Evolutionary conservation across 1,140 invertebrate species (phyloP).

Genomic region (Atta cephalotes): DNA sequence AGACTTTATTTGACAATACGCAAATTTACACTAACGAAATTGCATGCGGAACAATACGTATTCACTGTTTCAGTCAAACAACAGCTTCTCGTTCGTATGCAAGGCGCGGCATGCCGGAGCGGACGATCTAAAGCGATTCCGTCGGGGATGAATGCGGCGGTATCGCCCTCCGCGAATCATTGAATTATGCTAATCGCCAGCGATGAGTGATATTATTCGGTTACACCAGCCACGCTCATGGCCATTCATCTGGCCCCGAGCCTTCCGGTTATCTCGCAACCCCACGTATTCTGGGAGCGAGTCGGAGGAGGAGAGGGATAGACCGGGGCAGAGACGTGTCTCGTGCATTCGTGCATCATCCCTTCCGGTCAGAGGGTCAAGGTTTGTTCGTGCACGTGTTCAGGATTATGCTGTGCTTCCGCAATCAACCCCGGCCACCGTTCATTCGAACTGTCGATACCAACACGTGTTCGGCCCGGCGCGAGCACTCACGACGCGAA

Average conservation of each 20-base stretch:
- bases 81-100: background rate
- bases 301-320: background rate
- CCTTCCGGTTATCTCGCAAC: conserved; percentile 59
- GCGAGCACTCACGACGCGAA: conserved; percentile 10
- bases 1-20: background rate
- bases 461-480: conserved; percentile 37
- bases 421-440: conserved; percentile 10
- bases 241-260: conserved; percentile 64
- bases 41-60: background rate
- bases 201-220: conserved; percentile 70
- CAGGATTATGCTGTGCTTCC: conserved; percentile 60
- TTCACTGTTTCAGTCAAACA: background rate
- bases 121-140: conserved; percentile 26
- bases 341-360: conserved; percentile 60
- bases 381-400: conserved; percentile 67
- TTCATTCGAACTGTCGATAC: conserved; percentile 43
- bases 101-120: background rate
- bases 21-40: background rate
- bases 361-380: conserved; percentile 74
- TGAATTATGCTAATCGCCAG: conserved; percentile 62
- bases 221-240: conserved; percentile 44
- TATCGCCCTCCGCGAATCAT: conserved; percentile 53
- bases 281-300: conserved; percentile 40
- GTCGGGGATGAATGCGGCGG: conserved; percentile 9
- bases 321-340: background rate